Evolutionary conservation across 2,888 invertebrate species (phyloP).

Genomic region (Amphipyra berbera): DNA sequence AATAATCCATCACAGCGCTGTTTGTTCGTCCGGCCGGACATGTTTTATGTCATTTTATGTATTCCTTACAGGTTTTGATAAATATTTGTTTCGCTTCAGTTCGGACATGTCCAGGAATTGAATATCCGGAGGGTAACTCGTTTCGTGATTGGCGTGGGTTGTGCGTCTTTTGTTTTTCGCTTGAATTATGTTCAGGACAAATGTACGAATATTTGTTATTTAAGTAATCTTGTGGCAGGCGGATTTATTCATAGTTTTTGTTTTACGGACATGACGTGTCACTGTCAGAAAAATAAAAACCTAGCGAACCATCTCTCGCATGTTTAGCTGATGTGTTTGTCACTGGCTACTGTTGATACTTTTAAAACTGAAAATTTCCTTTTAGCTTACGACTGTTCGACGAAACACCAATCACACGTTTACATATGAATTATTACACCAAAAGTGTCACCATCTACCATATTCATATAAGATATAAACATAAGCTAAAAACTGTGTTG

Average conservation of each 20-base stretch:
- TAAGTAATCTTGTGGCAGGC: slow-evolving; percentile 18
- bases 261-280: background rate
- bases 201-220: slow-evolving; percentile 32
- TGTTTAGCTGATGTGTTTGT: no score
- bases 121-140: slow-evolving; percentile 84
- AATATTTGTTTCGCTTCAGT: slow-evolving; percentile 87
- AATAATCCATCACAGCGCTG: slow-evolving; percentile 87
- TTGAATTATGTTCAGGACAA: slow-evolving; percentile 58
- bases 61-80: slow-evolving; percentile 90
- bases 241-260: slow-evolving; percentile 36
- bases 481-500: slow-evolving; percentile 69
- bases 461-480: slow-evolving; percentile 41
- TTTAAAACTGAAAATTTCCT: no score
- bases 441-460: no score
- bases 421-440: no score
- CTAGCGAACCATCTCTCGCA: no score
- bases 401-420: no score
- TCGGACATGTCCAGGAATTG: slow-evolving; percentile 87
- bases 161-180: slow-evolving; percentile 62
- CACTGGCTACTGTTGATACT: no score
- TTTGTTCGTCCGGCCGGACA: slow-evolving; percentile 82
- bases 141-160: slow-evolving; percentile 82
- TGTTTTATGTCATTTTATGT: slow-evolving; percentile 88
- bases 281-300: background rate
- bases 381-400: no score